These are phyloP conservation scores for Micropoecilia bifurca DNA, from an alignment of 2,797 vertebrate species.

Conservation along the genomic window DNA sequence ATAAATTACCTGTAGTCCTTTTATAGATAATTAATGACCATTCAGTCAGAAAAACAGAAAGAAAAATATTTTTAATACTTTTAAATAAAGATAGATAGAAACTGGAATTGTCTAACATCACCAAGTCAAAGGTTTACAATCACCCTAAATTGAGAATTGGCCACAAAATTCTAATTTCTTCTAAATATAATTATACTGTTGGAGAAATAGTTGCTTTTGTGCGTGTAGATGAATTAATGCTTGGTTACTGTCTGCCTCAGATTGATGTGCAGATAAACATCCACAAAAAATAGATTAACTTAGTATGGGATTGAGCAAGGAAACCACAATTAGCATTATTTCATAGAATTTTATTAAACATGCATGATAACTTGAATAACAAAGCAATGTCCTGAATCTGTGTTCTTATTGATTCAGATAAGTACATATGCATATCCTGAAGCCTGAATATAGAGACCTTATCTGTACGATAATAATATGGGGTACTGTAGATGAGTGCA, in stretches of 20 bases:
- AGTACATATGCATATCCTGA: not conserved
- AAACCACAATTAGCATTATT: not conserved
- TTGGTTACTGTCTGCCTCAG: not conserved
- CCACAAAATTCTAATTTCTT: not conserved
- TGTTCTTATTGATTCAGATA: not conserved
- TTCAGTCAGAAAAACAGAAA: not conserved
- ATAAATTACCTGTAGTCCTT: not conserved
- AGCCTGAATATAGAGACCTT: constrained; percentile 20
- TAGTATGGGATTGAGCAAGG: not conserved
- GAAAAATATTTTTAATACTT: not conserved
- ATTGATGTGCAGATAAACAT: not conserved
- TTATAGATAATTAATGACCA: not conserved
- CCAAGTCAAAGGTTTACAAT: not conserved
- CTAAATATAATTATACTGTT: not conserved
- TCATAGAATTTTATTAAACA: not conserved
- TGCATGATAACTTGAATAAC: not conserved
- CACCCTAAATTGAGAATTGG: not conserved
- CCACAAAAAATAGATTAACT: not conserved
- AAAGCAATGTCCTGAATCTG: not conserved
- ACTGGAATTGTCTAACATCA: not conserved
- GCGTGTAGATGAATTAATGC: not conserved
- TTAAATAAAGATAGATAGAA: not conserved
- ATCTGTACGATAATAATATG: constrained; percentile 20
- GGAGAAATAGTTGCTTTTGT: not conserved
- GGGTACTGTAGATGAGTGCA: constrained; percentile 9